Percentiles rank a stretch among this genome's conserved stretches.
Conservation (phyloP, 2,797 vertebrate genomes). For the Orestias chungarensis region DNA sequence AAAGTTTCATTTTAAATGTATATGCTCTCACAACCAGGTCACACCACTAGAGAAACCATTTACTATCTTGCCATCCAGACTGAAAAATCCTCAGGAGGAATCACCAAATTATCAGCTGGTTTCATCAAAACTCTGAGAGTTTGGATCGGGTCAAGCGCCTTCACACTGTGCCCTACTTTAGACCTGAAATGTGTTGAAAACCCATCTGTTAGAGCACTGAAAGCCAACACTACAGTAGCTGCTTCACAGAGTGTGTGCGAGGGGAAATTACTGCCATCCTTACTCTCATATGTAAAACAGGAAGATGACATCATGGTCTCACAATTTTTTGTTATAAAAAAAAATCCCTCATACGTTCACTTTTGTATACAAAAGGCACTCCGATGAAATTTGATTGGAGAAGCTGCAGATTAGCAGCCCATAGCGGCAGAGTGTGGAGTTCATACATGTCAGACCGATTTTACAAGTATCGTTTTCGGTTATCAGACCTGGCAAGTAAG, state of each 20-base stretch:
- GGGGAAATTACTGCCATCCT: not conserved
- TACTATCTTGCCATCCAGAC: not conserved
- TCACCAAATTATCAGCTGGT: not conserved
- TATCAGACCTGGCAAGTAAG: constrained; percentile 18
- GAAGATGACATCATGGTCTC: not conserved
- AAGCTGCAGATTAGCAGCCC: constrained; percentile 23
- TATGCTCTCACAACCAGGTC: not conserved
- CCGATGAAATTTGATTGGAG: constrained; percentile 23
- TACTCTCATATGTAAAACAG: not conserved
- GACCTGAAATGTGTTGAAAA: not conserved
- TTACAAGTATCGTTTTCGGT: constrained; percentile 17
- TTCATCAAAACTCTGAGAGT: not conserved
- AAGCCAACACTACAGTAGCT: not conserved
- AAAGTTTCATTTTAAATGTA: not conserved
- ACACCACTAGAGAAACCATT: not conserved
- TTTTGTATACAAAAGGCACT: not conserved
- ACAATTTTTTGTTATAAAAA: not conserved
- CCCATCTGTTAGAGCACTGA: not conserved
- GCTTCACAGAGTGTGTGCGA: not conserved
- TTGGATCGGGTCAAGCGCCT: not conserved
- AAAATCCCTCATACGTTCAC: not conserved
- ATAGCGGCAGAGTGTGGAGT: constrained; percentile 10
- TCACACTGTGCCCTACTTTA: not conserved
- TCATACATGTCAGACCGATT: constrained; percentile 38
- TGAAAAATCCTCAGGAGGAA: not conserved